These are phyloP conservation scores for Eulemur rubriventer DNA, from an alignment of 2,797 vertebrate genomes.

Conservation along the genomic window DNA sequence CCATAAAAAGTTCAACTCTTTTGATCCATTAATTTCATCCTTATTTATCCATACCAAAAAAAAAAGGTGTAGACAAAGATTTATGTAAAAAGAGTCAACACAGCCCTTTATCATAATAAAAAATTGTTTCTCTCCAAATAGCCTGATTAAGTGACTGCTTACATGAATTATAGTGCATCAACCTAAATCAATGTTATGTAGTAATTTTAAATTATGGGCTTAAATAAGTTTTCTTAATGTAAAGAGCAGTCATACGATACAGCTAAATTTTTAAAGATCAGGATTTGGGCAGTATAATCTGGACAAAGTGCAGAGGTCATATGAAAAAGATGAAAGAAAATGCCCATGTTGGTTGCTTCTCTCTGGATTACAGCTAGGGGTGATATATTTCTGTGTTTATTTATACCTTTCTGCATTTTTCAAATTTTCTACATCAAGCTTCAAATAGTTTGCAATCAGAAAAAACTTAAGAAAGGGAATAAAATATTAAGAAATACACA, in stretches of 20 bases:
- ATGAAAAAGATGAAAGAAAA: not conserved
- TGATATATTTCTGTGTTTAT: not conserved
- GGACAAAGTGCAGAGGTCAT: not conserved
- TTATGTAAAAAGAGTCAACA: not conserved
- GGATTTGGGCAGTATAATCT: not conserved
- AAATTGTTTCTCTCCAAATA: not conserved
- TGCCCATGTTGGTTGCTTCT: not conserved
- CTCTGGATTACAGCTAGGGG: not conserved
- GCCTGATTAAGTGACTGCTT: not conserved
- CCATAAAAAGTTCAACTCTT: not conserved
- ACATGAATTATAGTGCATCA: not conserved
- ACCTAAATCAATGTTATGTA: not conserved
- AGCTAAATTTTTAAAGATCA: not conserved
- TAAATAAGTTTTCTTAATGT: not conserved
- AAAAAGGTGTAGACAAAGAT: not conserved
- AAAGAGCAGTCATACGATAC: not conserved
- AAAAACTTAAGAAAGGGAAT: not conserved
- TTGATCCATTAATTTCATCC: not conserved
- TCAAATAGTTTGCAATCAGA: not conserved
- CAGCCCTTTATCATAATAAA: not conserved
- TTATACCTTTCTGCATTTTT: not conserved
- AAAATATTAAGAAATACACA: not conserved
- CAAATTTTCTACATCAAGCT: not conserved
- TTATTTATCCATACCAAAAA: not conserved
- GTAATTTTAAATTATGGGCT: not conserved